Base-by-base conservation (phyloP, 2,113 vertebrate species). In the Pedionomus torquatus region DNA sequence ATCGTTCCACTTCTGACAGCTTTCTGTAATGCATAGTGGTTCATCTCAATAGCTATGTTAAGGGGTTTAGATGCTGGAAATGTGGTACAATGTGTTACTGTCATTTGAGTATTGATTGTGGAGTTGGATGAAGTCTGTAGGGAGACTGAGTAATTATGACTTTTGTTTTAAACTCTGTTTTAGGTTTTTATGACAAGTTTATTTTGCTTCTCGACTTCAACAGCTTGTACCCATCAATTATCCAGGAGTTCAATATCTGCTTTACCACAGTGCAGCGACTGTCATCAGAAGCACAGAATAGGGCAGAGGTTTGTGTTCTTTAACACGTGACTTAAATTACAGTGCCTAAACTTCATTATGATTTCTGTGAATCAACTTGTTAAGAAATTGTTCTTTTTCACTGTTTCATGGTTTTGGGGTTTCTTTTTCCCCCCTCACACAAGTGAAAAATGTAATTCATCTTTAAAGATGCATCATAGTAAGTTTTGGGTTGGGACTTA, bases 181-280 rank as follows among this genome's bases (percentile, higher is more conserved):
- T 87, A 99, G 99, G 99, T 97, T 99, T 99, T 98, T 99, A 99
- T 94, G 99, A 99, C 97, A 99, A 99, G 97, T 99, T 99, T 97
- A 98, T 99, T 97, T 98, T 99, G 97, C 99, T 99, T 97, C 98
- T 99, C 89, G 99, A 99, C 98, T 99, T 99, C 98, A 99, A 99
- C 97, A 99, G 99, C 96, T 98, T 99, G 98, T 99, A 99, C 96
- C 99, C 99, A 71, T 99, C 99, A 3, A 99, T 99, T 98, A 99
- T 99, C 96, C 99, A 99, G 87, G 99, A 99, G 98, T 99, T 99
- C 97, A 99, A 99, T 98, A 99, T 99, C 97, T 99, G 99, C 97
- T 99, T 99, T 97, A 99, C 99, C 90, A 99, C 99, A 5, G 99
- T 99, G 43, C 98, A 99, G 69, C 97, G 99, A 72, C 96, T 98